Evolutionary conservation across 2,888 invertebrate genomes (phyloP), one percentile per base, ranked within the genome.

Genomic region (Eupithecia inturbata): DNA sequence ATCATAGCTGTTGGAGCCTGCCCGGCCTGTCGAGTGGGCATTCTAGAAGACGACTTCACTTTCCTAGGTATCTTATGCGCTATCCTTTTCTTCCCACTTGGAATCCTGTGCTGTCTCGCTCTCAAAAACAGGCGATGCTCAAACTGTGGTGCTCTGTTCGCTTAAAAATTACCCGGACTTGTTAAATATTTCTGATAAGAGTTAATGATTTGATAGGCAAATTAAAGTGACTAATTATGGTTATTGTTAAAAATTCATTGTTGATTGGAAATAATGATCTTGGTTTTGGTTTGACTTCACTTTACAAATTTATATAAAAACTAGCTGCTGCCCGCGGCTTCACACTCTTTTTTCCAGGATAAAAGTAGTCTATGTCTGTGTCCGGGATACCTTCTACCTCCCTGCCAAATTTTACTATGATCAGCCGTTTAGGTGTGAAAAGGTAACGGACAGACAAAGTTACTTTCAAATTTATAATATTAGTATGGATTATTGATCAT

Each of bases 1-100:
- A 97, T 98, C 53, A 96, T 98, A 77, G 94, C 98, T 0, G 96
- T 98, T 0, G 98, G 98, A 0, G 97, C 97, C 3, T 98, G 98
- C 89, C 98, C 98, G 1, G 97, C 97, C 1, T 98, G 98, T 86
- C 95, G 98, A 80, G 97, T 98, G 75, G 98, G 98, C 22, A 95
- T 97, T 36, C 92, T 98, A 62, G 97, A 98, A 91, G 98, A 98
- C 82, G 97, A 98, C 85, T 98, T 97, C 89, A 97, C 98, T 0
- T 97, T 97, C 83, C 94, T 97, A 64, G 98, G 98, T 73, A 95
- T 98, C 19, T 92, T 97, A 72, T 98, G 98, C 90, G 98, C 98
- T 28, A 97, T 98, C 77, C 92, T 97, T 41, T 98, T 97, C 90
- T 98, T 98, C 86, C 98, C 98, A 0, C 70, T 98, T 53, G 98